These are phyloP conservation scores for Eristalinus sepulchralis DNA, from an alignment of 2,888 invertebrate genomes.

Conservation along the genomic window DNA sequence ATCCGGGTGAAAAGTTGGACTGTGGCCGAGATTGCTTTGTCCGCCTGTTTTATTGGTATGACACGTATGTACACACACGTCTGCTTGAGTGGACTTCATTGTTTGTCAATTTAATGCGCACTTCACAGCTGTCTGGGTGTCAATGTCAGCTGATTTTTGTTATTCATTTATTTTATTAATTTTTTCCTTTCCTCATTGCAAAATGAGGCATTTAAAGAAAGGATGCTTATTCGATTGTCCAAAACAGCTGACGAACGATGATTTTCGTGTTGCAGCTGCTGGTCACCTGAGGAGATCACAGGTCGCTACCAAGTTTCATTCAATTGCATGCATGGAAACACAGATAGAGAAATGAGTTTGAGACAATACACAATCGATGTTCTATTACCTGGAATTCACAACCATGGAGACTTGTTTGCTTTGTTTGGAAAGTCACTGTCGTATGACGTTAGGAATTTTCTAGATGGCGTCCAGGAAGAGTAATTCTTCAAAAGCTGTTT, in stretches of 20 bases:
- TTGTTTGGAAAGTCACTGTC: neutral
- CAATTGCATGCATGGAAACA: neutral
- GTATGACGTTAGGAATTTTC: neutral
- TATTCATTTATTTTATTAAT: neutral
- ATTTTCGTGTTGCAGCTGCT: neutral
- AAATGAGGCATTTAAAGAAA: too few species aligned
- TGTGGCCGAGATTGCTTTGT: constrained; percentile 23
- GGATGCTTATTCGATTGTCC: neutral
- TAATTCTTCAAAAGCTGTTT: neutral
- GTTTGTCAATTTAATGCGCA: neutral
- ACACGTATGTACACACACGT: neutral
- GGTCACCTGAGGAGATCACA: neutral
- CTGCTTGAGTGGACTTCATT: neutral
- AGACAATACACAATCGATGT: neutral
- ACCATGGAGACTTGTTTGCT: neutral
- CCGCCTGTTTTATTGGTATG: constrained; percentile 53
- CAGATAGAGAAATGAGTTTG: neutral
- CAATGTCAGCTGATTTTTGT: constrained; percentile 29
- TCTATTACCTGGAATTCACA: neutral
- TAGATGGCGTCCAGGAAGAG: neutral
- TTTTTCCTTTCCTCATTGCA: neutral
- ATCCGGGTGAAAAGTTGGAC: constrained; percentile 17
- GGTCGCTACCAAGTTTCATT: neutral
- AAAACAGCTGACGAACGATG: neutral
- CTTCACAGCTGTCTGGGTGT: constrained; percentile 5